These are phyloP conservation scores for Idris sp. DNA, from an alignment of 1,140 invertebrate species.

Conservation along the genomic window DNA sequence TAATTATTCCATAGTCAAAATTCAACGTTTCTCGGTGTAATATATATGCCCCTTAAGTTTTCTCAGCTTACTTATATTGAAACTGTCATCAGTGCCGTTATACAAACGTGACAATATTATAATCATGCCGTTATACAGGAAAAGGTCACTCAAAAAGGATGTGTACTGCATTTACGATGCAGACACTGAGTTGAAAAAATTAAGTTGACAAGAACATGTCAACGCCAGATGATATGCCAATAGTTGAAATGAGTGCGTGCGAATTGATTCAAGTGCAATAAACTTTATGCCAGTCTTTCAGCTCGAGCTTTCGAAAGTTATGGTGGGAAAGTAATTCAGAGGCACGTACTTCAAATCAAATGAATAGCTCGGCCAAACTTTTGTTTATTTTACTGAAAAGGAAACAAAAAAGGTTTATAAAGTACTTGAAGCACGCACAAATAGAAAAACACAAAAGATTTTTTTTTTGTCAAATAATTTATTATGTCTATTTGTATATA, in stretches of 20 bases:
- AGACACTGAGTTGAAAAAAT: constrained; percentile 24
- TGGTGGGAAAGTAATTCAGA: constrained; percentile 32
- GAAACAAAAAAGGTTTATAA: no score
- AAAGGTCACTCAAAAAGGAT: constrained; percentile 47
- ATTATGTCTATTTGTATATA: no score
- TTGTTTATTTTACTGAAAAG: constrained; percentile 4
- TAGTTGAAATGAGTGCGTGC: constrained; percentile 32
- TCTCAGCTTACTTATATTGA: no score
- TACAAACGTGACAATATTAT: no score
- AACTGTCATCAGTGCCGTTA: no score
- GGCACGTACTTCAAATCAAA: constrained; percentile 2
- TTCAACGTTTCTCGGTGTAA: no score
- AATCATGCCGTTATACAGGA: constrained; percentile 35
- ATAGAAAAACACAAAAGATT: neutral
- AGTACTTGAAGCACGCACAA: no score
- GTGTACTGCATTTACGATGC: constrained; percentile 33
- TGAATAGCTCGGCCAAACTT: constrained; percentile 5
- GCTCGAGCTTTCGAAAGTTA: constrained; percentile 4
- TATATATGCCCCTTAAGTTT: no score
- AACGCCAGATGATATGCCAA: constrained; percentile 47
- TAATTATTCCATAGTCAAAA: no score
- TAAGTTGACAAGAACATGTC: constrained; percentile 30
- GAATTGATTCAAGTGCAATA: constrained; percentile 41
- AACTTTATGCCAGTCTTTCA: constrained; percentile 44
- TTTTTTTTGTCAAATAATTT: no score